Conservation (phyloP, 2,888 invertebrate genomes). For the Rhingia rostrata region DNA sequence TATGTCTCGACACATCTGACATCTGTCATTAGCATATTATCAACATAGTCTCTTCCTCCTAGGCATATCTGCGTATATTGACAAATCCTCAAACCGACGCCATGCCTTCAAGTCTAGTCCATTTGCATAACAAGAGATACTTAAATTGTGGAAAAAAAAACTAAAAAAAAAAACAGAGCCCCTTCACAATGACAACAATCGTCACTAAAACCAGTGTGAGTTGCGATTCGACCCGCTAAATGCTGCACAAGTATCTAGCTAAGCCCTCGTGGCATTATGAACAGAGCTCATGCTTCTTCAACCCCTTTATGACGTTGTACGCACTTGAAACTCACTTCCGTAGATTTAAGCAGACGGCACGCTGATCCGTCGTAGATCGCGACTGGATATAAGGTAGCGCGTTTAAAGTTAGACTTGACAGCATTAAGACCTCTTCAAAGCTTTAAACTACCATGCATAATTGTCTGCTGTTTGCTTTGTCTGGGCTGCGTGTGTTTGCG, state of each 20-base stretch:
- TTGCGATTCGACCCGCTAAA: constrained; percentile 9
- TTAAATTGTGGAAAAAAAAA: neutral
- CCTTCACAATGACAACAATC: neutral
- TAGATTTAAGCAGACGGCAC: constrained; percentile 22
- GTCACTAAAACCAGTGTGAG: constrained; percentile 8
- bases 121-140: constrained; percentile 33
- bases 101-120: neutral
- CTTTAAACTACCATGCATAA: neutral
- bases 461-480: constrained; percentile 15
- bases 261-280: constrained; percentile 6
- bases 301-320: neutral
- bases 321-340: constrained; percentile 49
- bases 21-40: constrained; percentile 2
- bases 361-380: constrained; percentile 8
- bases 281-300: neutral
- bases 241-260: neutral
- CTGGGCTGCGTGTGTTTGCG: neutral
- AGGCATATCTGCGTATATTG: neutral
- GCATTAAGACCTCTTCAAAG: constrained; percentile 44
- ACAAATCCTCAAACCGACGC: neutral
- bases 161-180: neutral
- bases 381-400: constrained; percentile 13
- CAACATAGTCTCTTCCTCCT: neutral
- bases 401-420: constrained; percentile 24
- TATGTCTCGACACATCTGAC: neutral